Evolutionary conservation across 1,140 invertebrate genomes (phyloP), one percentile per base, ranked within the genome.

Genomic region (Oncopodura yosiiana): DNA sequence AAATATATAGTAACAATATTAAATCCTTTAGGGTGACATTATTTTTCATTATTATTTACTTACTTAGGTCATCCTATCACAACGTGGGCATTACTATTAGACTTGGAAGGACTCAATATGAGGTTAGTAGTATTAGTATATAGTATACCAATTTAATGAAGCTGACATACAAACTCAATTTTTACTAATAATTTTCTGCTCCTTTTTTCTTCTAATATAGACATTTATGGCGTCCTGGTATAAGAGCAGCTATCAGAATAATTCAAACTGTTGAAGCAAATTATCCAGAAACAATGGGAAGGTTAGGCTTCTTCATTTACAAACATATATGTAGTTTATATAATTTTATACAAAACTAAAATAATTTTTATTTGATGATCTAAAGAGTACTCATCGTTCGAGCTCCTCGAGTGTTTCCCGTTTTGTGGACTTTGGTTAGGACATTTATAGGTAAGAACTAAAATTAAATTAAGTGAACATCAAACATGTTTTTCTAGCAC

Each of bases 251-350:
- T 53, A 75, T 94, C n/a, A 77, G 85, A 54, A 93, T 96, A 65
- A 95, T 94, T 64, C 90, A 94, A 73, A 87, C 91, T 43, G 88
- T 94, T 6, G 91, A 96, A 71, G 84, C 85, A 14, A 94, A 95
- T 73, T 95, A 96, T 73, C 93, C 93, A 9, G 92, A 96, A 73
- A 95, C 91, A 8, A 87, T 96, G 84, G 88, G 87, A 14, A 73
- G n/a, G n/a, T n/a, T n/a, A n/a, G n/a, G n/a, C n/a, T 82, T 9
- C n/a, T 34, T 9, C 32, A n/a, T 34, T 34, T 36, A 29, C 16
- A 34, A 27, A 29, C 44, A 30, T 11, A 8, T 29, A n/a, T 29
- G 56, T 55, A 18, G 9, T n/a, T 9, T 2, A 53, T 16, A 27
- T 2, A 34, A 26, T 52, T 54, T 3, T 5, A 30, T n/a, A n/a